Percentiles rank a stretch among this genome's conserved stretches.
Evolutionary conservation across 1,140 invertebrate species (phyloP).

Genomic region (Popillia japonica): DNA sequence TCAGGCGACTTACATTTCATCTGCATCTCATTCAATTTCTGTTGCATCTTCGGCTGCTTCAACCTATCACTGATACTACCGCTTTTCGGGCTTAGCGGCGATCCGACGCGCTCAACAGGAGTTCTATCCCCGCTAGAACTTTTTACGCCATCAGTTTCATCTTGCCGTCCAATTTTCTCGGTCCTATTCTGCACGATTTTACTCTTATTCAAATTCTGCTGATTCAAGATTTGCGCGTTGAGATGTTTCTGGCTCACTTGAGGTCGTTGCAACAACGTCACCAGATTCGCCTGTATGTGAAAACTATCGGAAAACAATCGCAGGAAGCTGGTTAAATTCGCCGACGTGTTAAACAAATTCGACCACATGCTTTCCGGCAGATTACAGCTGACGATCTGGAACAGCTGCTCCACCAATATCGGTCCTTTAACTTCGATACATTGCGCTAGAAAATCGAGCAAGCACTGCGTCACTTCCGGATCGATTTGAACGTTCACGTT

Average conservation of each 20-base stretch:
- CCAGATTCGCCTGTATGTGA: slow-evolving; percentile 88
- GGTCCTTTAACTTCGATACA: slow-evolving; percentile 76
- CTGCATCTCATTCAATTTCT: slow-evolving; percentile 49
- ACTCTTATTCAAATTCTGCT: slow-evolving; percentile 36
- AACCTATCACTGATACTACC: slow-evolving; percentile 56
- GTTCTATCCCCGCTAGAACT: slow-evolving; percentile 8
- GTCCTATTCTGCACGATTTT: not conserved
- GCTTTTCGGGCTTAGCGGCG: slow-evolving; percentile 45
- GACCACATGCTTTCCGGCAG: slow-evolving; percentile 81
- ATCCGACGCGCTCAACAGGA: slow-evolving; percentile 13
- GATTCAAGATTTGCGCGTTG: slow-evolving; percentile 36
- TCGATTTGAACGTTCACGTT: slow-evolving; percentile 80
- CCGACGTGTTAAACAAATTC: slow-evolving; percentile 84
- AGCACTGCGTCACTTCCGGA: slow-evolving; percentile 76
- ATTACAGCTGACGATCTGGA: slow-evolving; percentile 79
- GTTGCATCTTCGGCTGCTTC: slow-evolving; percentile 56
- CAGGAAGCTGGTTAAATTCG: slow-evolving; percentile 86
- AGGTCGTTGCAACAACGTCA: slow-evolving; percentile 78
- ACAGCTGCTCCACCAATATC: slow-evolving; percentile 84
- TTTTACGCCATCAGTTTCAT: not conserved
- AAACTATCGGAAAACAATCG: slow-evolving; percentile 91
- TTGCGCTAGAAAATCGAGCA: slow-evolving; percentile 81
- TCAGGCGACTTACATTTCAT: slow-evolving; percentile 51
- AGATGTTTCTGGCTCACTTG: slow-evolving; percentile 61
- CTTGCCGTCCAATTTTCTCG: slow-evolving; percentile 15